Evolutionary conservation across 2,888 invertebrate genomes (phyloP).

Genomic region (Sphaeridia pumilis): DNA sequence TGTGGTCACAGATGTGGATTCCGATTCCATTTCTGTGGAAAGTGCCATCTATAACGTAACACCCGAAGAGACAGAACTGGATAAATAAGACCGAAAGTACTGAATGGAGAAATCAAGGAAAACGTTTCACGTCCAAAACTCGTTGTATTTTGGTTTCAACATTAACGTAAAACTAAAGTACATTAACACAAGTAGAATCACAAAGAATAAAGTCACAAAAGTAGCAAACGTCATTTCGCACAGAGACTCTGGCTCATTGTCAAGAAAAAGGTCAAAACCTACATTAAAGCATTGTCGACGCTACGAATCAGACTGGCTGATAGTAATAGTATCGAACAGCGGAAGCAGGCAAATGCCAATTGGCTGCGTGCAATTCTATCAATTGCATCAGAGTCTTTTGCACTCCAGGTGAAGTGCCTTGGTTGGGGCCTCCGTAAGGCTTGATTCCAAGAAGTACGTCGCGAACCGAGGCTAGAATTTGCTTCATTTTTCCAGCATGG

Average conservation of each 20-base stretch:
- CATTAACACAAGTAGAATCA: too few species aligned
- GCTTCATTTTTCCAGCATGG: slow-evolving; percentile 65
- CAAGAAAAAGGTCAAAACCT: not conserved
- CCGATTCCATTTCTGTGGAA: too few species aligned
- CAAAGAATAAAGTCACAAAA: not conserved
- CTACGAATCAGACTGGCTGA: not conserved
- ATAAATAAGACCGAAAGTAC: too few species aligned
- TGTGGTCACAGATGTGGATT: too few species aligned
- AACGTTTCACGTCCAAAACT: too few species aligned
- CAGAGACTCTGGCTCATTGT: not conserved
- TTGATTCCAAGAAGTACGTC: slow-evolving; percentile 61
- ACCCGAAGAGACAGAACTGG: too few species aligned
- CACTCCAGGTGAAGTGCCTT: slow-evolving; percentile 56
- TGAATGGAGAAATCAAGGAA: too few species aligned
- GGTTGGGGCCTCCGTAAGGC: slow-evolving; percentile 23
- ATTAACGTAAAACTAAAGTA: too few species aligned
- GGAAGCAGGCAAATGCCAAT: slow-evolving; percentile 81
- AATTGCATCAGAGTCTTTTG: slow-evolving; percentile 75
- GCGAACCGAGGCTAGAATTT: slow-evolving; percentile 63
- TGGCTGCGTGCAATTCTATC: slow-evolving; percentile 78
- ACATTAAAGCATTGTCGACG: not conserved
- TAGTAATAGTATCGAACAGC: slow-evolving; percentile 67
- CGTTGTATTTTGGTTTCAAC: too few species aligned
- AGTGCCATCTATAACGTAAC: too few species aligned
- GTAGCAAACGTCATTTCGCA: not conserved